Evolutionary conservation across 2,888 invertebrate genomes (phyloP).

Genomic region (Tetragnatha montana): DNA sequence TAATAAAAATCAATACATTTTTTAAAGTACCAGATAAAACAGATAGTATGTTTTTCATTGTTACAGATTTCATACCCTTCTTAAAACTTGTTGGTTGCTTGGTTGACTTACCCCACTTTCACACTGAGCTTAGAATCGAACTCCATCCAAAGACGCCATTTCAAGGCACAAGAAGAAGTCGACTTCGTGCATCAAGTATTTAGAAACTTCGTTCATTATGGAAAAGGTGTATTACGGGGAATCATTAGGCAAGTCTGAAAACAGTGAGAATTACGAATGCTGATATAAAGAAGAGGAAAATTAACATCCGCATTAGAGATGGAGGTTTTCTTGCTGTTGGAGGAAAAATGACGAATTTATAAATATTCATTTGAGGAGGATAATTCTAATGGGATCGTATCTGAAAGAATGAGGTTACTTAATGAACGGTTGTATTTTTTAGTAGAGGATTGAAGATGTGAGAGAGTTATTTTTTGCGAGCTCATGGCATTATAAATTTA

Average conservation of each 20-base stretch:
- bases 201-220: not conserved
- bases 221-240: not conserved
- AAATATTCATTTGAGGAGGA: not conserved
- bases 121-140: no score
- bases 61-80: no score
- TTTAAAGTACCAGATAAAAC: no score
- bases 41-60: no score
- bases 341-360: not conserved
- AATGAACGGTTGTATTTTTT: not conserved
- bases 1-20: no score
- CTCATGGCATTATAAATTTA: no score
- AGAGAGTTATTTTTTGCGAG: no score
- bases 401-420: not conserved
- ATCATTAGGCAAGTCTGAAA: not conserved
- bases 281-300: not conserved
- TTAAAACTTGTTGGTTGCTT: no score
- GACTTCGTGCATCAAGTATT: not conserved
- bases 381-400: not conserved
- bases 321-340: not conserved
- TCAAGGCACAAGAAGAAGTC: not conserved
- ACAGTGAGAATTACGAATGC: not conserved
- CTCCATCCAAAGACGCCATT: not conserved
- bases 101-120: no score
- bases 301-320: not conserved
- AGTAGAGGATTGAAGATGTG: no score